Conservation (phyloP, 2,888 invertebrate species). For the Automeris io region DNA sequence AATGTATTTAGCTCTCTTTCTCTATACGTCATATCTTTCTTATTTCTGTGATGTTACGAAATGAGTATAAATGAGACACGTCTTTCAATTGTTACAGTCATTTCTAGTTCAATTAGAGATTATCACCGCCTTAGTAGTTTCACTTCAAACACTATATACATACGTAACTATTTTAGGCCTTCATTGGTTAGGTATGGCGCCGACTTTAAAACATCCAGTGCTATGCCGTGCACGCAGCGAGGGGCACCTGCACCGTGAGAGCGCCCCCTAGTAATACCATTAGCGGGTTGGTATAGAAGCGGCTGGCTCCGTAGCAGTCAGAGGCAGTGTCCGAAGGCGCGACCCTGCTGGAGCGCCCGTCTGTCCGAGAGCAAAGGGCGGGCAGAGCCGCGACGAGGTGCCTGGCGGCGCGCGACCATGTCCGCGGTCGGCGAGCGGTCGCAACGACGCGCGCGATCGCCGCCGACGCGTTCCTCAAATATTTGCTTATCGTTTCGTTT, state of each 20-base stretch:
- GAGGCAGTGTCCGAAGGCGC: constrained; percentile 51
- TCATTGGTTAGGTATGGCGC: too few species aligned
- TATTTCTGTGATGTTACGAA: too few species aligned
- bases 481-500: constrained; percentile 36
- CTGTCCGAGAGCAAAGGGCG: constrained; percentile 46
- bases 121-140: too few species aligned
- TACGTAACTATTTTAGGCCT: too few species aligned
- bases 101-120: too few species aligned
- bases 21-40: too few species aligned
- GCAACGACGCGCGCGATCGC: constrained; percentile 29
- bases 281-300: constrained; percentile 58
- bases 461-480: constrained; percentile 44
- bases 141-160: too few species aligned
- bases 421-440: constrained; percentile 31
- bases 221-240: too few species aligned
- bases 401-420: constrained; percentile 32
- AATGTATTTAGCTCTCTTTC: too few species aligned
- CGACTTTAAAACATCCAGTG: too few species aligned
- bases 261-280: constrained; percentile 53
- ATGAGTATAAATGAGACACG: too few species aligned
- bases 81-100: too few species aligned
- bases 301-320: constrained; percentile 46
- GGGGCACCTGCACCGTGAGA: constrained; percentile 22
- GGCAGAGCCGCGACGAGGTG: constrained; percentile 42
- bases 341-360: constrained; percentile 39